phyloP scores from a whole-genome alignment of 2,113 vertebrate genomes.

The Entomyzon cyanotis region DNA sequence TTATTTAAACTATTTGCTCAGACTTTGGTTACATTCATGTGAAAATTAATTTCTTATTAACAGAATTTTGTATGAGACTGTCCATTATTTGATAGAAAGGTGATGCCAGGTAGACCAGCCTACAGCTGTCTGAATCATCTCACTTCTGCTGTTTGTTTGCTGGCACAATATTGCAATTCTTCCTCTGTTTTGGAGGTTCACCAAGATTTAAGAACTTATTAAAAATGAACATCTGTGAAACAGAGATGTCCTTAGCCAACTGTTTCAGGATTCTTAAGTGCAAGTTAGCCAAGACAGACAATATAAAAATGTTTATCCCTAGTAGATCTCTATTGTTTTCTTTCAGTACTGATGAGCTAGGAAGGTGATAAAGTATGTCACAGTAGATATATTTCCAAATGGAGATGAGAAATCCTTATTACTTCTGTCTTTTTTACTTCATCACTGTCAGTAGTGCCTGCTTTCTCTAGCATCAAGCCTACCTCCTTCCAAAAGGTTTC shows the following conservation, averaged over 20 bases:
- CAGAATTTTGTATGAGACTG: not conserved
- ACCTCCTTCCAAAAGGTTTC: not conserved
- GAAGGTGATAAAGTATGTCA: constrained; percentile 19
- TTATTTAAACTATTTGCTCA: not conserved
- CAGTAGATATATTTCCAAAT: not conserved
- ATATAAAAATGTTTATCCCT: constrained; percentile 25
- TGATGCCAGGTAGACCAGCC: not conserved
- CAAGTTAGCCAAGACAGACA: not conserved
- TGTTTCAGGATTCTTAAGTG: not conserved
- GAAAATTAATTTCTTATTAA: not conserved
- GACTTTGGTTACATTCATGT: not conserved
- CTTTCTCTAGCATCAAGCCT: not conserved
- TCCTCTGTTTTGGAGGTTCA: not conserved
- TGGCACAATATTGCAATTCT: not conserved
- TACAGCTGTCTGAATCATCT: not conserved
- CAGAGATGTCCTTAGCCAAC: constrained; percentile 5
- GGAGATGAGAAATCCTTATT: not conserved
- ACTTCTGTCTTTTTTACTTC: constrained; percentile 7
- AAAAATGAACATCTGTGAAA: constrained; percentile 40
- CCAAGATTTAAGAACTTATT: not conserved
- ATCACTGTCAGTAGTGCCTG: not conserved
- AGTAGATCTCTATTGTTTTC: not conserved
- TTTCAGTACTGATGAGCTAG: not conserved
- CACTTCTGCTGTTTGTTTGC: not conserved
- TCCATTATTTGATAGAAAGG: not conserved